Evolutionary conservation across 2,888 invertebrate species (phyloP), one percentile per base, ranked within the genome.

Genomic region (Platypus cylindrus): DNA sequence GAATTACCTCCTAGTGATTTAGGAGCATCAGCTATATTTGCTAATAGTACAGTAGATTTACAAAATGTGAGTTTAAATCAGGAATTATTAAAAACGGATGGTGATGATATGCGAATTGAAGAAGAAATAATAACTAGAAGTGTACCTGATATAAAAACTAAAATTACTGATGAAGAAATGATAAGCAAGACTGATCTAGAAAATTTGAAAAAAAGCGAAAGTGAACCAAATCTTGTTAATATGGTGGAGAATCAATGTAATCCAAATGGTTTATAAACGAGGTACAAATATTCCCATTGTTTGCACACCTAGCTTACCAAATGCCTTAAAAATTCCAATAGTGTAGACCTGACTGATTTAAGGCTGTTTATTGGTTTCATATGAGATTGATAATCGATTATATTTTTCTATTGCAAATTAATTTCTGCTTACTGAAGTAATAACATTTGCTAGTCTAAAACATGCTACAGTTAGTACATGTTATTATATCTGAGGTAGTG

Each of bases 21-120:
- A 50, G 71, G 79, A 35, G 73, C 78, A 3, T 76, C 81, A 5
- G 79, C 83, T 2, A 75, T 89, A 40, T 83, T 87, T 59, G 83
- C 85, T 2, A 89, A 90, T 54, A 87, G 87, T 53, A 82, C 84
- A 8, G 85, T 84, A 2, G 83, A 81, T 53, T 62, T 85, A 31
- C 82, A 84, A 49, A 84, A 82, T 50, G 80, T 83, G 4, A 80
- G 78, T 34, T 65, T 89, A 8, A 86, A 85, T 54, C 86, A 87
- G 50, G 78, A 78, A 49, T 59, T 79, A 33, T 52, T 75, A 17
- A 54, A 55, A 44, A 67, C 58, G 1, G 58, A 60, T 16, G 59
- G 55, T n/a, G 59, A 60, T 17, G 51, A 55, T 32, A 55, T 55
- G 26, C 51, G 56, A 42, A 56, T 63, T 5, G 60, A 59, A 34